A percentile compares a stretch with the other conserved stretches of the same genome.
Evolutionary conservation across 2,888 invertebrate species (phyloP).

Genomic region (Caenorhabditis imperialis): DNA sequence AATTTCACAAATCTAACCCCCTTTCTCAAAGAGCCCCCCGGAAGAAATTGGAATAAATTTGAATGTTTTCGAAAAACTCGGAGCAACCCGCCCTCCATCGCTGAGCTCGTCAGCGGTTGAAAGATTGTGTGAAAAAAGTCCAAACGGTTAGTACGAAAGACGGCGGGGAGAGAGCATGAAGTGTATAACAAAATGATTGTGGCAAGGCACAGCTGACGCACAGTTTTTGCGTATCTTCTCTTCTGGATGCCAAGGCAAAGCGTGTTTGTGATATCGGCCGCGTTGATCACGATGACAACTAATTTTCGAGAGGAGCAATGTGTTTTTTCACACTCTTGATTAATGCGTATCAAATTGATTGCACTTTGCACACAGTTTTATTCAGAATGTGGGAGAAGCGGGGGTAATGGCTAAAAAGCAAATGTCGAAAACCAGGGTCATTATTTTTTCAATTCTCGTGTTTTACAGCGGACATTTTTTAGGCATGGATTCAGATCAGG

Average conservation of each 20-base stretch:
- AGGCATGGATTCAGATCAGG: background rate
- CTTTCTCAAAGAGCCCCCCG: background rate
- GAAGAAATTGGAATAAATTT: slow-evolving; percentile 11
- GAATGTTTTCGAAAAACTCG: background rate
- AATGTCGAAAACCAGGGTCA: slow-evolving; percentile 38
- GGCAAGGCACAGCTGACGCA: slow-evolving; percentile 54
- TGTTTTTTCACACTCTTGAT: slow-evolving; percentile 8
- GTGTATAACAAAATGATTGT: slow-evolving; percentile 54
- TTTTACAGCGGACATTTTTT: slow-evolving; percentile 37
- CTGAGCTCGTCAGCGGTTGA: slow-evolving; percentile 4
- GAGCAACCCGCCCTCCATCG: too few species aligned
- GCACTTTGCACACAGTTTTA: slow-evolving; percentile 15
- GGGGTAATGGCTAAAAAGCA: slow-evolving; percentile 26
- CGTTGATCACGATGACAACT: slow-evolving; percentile 37
- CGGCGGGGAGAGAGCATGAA: slow-evolving; percentile 43
- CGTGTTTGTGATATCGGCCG: slow-evolving; percentile 42
- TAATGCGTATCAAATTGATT: slow-evolving; percentile 1
- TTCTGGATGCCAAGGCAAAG: slow-evolving; percentile 35
- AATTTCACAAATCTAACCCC: slow-evolving; percentile 18
- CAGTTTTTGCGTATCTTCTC: slow-evolving; percentile 38
- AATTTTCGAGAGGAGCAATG: too few species aligned
- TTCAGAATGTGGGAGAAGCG: slow-evolving; percentile 15
- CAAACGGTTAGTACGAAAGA: slow-evolving; percentile 52
- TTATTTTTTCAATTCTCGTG: slow-evolving; percentile 35
- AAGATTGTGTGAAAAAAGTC: slow-evolving; percentile 43